A percentile compares a stretch with the other conserved stretches of the same genome.
These are phyloP conservation scores for Ennomos fuscantarius DNA, from an alignment of 2,888 invertebrate species.

Conservation along the genomic window DNA sequence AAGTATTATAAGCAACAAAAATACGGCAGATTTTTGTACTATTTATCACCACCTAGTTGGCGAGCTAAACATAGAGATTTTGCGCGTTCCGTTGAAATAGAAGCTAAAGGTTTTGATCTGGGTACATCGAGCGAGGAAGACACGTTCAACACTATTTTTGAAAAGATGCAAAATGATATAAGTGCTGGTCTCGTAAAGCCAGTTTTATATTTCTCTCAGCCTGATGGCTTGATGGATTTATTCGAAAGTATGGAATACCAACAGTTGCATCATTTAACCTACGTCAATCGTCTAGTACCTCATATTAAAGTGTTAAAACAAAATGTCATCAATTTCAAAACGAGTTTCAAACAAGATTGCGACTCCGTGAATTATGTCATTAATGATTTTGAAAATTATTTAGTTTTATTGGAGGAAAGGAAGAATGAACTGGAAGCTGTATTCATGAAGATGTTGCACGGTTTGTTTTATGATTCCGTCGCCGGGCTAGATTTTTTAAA, in stretches of 20 bases:
- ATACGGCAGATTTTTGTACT: conserved; percentile 88
- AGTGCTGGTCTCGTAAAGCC: conserved; percentile 68
- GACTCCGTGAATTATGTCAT: conserved; percentile 55
- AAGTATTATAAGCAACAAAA: conserved; percentile 86
- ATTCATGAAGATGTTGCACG: conserved; percentile 82
- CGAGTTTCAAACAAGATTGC: conserved; percentile 62
- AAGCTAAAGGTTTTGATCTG: conserved; percentile 74
- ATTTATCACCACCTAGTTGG: conserved; percentile 87
- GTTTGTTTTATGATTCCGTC: conserved; percentile 83
- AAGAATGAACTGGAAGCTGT: conserved; percentile 79
- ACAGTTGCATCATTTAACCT: conserved; percentile 86
- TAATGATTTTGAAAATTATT: conserved; percentile 52
- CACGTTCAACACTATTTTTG: conserved; percentile 68
- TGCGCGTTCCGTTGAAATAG: conserved; percentile 74
- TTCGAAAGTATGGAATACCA: conserved; percentile 87
- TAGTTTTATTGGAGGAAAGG: conserved; percentile 78
- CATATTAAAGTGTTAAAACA: conserved; percentile 78
- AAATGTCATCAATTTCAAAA: conserved; percentile 74
- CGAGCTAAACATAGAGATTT: conserved; percentile 80
- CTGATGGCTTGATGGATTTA: conserved; percentile 82
- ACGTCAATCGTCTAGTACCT: conserved; percentile 84
- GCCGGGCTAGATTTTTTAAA: conserved; percentile 84
- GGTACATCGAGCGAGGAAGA: conserved; percentile 67
- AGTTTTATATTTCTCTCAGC: conserved; percentile 83
- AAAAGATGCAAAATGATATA: conserved; percentile 79